Percentiles rank a stretch among this genome's conserved stretches.
Conservation (phyloP, 2,888 invertebrate species). For the Melinopterus prodromus region DNA sequence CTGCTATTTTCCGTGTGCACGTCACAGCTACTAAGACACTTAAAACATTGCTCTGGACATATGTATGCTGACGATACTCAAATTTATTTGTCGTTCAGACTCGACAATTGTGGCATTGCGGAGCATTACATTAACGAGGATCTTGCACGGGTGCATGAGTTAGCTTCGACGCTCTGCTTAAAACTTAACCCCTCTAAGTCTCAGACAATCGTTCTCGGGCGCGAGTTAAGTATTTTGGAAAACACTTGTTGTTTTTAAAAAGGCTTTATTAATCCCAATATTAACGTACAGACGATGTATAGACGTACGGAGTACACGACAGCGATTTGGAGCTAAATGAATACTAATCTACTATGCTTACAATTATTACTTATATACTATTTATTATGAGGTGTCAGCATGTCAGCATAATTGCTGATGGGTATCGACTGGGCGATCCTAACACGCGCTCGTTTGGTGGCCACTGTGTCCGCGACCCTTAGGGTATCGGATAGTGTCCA, state of each 20-base stretch:
- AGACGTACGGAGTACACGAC: too few relatives aligned
- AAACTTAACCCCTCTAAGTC: not conserved
- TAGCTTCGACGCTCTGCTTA: not conserved
- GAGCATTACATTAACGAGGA: not conserved
- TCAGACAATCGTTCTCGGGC: not conserved
- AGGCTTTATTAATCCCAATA: too few relatives aligned
- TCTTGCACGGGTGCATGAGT: not conserved
- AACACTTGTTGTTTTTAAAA: too few relatives aligned
- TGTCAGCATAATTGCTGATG: too few relatives aligned
- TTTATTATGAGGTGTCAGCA: too few relatives aligned
- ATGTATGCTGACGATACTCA: constrained; percentile 12
- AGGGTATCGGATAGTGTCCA: not conserved
- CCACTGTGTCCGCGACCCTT: not conserved
- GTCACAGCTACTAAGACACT: not conserved
- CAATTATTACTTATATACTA: too few relatives aligned
- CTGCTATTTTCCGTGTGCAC: constrained; percentile 8
- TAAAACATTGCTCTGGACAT: not conserved
- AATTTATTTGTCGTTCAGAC: constrained; percentile 8
- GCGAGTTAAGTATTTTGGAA: too few relatives aligned
- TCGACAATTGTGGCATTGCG: not conserved
- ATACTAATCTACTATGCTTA: too few relatives aligned
- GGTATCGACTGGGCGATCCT: too few relatives aligned
- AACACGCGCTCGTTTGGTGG: not conserved
- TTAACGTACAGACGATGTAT: too few relatives aligned
- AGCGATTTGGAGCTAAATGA: too few relatives aligned